phyloP scores from a whole-genome alignment of 2,113 vertebrate species.

The Echinops telfairi region DNA sequence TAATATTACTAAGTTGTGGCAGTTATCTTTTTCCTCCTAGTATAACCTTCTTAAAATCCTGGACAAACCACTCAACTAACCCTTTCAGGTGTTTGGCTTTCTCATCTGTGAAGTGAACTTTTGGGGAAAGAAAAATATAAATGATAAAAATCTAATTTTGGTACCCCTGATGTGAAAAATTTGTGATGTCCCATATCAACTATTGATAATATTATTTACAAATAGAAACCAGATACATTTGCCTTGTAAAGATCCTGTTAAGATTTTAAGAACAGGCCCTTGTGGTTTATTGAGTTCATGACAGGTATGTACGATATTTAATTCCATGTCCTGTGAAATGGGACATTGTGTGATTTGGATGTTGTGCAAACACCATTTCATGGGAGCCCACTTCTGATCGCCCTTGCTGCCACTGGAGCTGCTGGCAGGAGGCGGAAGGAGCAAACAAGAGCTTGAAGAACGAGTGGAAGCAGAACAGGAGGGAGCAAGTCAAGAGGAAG shows the following conservation, averaged over 20 bases:
- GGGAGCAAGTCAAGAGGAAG: no score
- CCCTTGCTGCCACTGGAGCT: no score
- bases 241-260: not conserved
- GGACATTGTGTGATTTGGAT: no score
- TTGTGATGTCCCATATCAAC: not conserved
- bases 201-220: not conserved
- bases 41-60: not conserved
- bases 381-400: no score
- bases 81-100: slow-evolving; percentile 5
- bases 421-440: no score
- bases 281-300: not conserved
- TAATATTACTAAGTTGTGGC: no score
- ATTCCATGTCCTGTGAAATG: no score
- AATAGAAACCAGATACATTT: slow-evolving; percentile 26
- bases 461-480: no score
- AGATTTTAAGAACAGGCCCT: not conserved
- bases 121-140: not conserved
- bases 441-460: no score
- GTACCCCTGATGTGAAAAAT: not conserved
- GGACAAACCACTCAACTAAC: not conserved
- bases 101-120: slow-evolving; percentile 13
- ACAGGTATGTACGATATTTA: no score
- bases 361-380: no score
- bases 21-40: not conserved
- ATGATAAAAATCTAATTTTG: slow-evolving; percentile 19